Conservation (phyloP, 2,888 invertebrate genomes). For the Gastrophysa polygoni region DNA sequence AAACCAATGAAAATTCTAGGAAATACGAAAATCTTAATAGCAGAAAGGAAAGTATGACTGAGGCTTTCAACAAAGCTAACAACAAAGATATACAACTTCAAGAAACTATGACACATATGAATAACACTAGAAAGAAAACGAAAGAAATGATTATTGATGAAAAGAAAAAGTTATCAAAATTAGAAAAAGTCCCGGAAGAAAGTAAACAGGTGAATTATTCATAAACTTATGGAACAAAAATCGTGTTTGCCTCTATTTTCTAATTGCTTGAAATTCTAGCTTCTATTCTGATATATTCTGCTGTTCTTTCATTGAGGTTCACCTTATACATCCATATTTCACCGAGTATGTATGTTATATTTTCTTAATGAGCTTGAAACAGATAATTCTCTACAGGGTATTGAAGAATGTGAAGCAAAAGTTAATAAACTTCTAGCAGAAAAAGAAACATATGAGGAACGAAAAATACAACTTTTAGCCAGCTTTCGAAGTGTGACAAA, state of each 20-base stretch:
- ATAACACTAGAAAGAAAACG: slow-evolving; percentile 77
- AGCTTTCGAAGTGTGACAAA: slow-evolving; percentile 71
- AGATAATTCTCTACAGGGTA: slow-evolving; percentile 42
- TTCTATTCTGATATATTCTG: no score
- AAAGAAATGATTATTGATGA: slow-evolving; percentile 71
- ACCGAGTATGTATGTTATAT: no score
- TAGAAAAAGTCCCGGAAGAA: slow-evolving; percentile 72
- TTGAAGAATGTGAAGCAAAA: slow-evolving; percentile 62
- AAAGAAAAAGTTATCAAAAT: slow-evolving; percentile 69
- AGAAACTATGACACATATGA: slow-evolving; percentile 71
- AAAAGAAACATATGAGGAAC: slow-evolving; percentile 64
- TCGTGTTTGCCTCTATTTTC: no score
- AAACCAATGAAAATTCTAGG: no score
- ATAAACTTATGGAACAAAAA: neutral
- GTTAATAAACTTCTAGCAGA: slow-evolving; percentile 62
- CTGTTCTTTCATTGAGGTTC: no score
- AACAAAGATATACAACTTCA: slow-evolving; percentile 69
- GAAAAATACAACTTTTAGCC: slow-evolving; percentile 65
- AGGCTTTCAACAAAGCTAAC: slow-evolving; percentile 68
- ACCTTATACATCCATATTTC: no score
- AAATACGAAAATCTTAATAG: slow-evolving; percentile 57
- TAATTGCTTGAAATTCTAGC: no score
- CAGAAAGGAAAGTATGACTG: slow-evolving; percentile 50
- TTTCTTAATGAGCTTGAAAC: no score
- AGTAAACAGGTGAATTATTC: slow-evolving; percentile 66